A percentile compares a stretch with the other conserved stretches of the same genome.
These are phyloP conservation scores for Phaethon lepturus DNA, from an alignment of 2,113 vertebrate species.

Conservation along the genomic window DNA sequence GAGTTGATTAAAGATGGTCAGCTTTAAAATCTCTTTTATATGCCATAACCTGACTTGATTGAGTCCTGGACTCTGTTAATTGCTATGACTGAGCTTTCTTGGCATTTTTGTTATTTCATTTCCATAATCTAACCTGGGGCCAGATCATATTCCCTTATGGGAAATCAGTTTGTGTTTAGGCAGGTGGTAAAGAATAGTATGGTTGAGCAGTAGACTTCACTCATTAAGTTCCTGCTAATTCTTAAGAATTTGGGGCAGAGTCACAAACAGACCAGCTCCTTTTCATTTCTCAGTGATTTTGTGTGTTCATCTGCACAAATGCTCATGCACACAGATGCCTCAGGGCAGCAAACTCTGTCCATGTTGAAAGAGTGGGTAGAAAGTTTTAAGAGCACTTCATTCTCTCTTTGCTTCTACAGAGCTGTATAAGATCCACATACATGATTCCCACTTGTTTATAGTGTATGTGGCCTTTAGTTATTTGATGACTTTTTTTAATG, in stretches of 20 bases:
- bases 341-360: not conserved
- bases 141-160: not conserved
- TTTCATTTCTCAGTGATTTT: not conserved
- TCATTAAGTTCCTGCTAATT: not conserved
- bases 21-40: conserved; percentile 18
- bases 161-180: not conserved
- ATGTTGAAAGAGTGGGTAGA: not conserved
- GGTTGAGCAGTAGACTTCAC: not conserved
- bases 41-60: conserved; percentile 40
- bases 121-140: not conserved
- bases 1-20: conserved; percentile 46
- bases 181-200: not conserved
- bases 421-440: not conserved
- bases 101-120: conserved; percentile 43
- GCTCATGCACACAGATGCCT: not conserved
- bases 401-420: not conserved
- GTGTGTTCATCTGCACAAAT: not conserved
- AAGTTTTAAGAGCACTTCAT: not conserved
- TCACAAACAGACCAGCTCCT: not conserved
- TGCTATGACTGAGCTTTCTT: conserved; percentile 19
- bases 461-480: not conserved
- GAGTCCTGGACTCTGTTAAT: conserved; percentile 24
- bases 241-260: not conserved
- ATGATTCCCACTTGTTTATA: not conserved
- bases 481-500: not conserved